Base-by-base conservation (phyloP, 2,797 vertebrate species). In the Alcedo quadribrachys region DNA sequence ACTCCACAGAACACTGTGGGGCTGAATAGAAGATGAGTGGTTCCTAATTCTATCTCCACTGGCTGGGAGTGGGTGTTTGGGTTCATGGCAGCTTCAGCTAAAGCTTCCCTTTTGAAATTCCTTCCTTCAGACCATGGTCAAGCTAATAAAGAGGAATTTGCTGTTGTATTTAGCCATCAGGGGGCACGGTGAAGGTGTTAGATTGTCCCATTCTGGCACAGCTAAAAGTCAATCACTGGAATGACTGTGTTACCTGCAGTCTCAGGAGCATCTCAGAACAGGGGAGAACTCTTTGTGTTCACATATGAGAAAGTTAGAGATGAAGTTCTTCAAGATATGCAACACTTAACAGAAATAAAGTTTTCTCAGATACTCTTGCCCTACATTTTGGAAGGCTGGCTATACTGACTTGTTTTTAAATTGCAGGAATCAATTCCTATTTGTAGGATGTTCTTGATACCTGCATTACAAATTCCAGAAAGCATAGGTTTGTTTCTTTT, bases 391-490 rank as follows among this genome's bases (percentile, higher is more conserved):
- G 35, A 75, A 30, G 16, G 12, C 15, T 87, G 28, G 17, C 45
- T 83, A 53, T 18, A 27, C 19, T 50, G n/a, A 9, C 21, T 73
- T 76, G 30, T 21, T 86, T 83, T 88, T 82, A 90, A 58, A 30
- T 32, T 67, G 24, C 46, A 90, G 83, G 32, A 86, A 70, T 80
- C 18, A 65, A 33, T 82, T 61, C 62, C 30, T 91, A 48, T 88
- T 91, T 85, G 57, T 62, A 82, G 19, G 28, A 42, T 61, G 82
- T 90, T 83, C 60, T 76, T 86, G 43, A 73, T 74, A 75, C 42
- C 40, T 62, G 46, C 65, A 91, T 93, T 94, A 87, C 61, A 74
- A 77, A 90, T 95, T 92, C 50, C 69, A 88, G 66, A 83, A 93
- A 80, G n/a, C 45, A 60, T 22, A 50, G 14, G 19, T 13, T 81